Evolutionary conservation across 2,888 invertebrate species (phyloP).

Genomic region (Drosophila prolongata): DNA sequence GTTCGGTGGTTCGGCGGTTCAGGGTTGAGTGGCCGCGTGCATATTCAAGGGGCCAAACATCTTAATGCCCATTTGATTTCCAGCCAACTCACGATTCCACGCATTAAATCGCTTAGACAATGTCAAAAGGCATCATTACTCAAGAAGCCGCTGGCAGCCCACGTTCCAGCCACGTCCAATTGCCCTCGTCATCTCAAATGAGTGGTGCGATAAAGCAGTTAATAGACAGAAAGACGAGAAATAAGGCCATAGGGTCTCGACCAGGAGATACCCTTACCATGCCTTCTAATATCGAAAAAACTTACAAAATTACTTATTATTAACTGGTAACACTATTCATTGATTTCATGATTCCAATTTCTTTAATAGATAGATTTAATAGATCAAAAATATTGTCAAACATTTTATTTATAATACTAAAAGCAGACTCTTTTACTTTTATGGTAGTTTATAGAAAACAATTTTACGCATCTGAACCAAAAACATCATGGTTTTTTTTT

Average conservation of each 20-base stretch:
- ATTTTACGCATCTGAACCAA: too few relatives aligned
- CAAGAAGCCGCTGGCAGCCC: constrained; percentile 43
- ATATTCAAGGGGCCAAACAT: constrained; percentile 57
- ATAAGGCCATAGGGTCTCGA: background rate
- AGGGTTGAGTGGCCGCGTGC: constrained; percentile 44
- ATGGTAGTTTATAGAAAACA: too few relatives aligned
- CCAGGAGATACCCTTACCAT: background rate
- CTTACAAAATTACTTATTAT: too few relatives aligned
- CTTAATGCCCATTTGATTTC: constrained; percentile 57
- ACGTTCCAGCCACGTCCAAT: constrained; percentile 33
- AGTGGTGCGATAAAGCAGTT: constrained; percentile 37
- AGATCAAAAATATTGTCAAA: too few relatives aligned
- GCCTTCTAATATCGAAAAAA: too few relatives aligned
- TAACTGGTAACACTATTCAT: too few relatives aligned
- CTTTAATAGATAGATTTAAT: too few relatives aligned
- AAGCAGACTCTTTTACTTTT: too few relatives aligned
- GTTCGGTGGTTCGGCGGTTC: background rate
- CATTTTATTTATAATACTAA: too few relatives aligned
- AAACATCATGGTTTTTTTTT: too few relatives aligned
- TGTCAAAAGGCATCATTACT: constrained; percentile 79
- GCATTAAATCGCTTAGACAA: constrained; percentile 78
- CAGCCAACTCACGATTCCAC: constrained; percentile 73
- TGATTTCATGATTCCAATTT: too few relatives aligned
- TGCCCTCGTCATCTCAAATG: constrained; percentile 44
- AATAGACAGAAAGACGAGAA: background rate